Conservation (phyloP, 2,113 vertebrate genomes). For the Rhizomys pruinosus region DNA sequence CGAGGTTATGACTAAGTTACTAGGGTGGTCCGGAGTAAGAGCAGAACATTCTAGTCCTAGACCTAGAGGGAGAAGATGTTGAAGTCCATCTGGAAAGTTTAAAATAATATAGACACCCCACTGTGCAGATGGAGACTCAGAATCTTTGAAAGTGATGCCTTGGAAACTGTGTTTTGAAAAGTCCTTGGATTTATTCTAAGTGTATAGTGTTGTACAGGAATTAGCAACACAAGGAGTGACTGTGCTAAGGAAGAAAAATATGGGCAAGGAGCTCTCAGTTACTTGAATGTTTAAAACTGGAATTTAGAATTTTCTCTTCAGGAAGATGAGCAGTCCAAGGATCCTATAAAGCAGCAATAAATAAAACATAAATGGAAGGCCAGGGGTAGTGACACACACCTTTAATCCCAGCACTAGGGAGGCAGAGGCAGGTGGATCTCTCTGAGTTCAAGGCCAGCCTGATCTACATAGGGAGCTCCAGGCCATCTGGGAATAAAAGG, state of each 20-base stretch:
- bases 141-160: background rate
- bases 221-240: background rate
- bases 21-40: too few species aligned
- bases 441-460: too few species aligned
- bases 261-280: background rate
- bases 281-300: background rate
- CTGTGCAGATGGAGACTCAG: background rate
- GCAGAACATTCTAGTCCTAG: too few species aligned
- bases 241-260: background rate
- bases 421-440: too few species aligned
- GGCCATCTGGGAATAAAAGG: too few species aligned
- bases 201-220: background rate
- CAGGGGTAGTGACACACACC: too few species aligned
- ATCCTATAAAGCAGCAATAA: background rate
- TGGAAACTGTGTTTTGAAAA: slow-evolving; percentile 8
- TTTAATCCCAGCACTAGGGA: too few species aligned
- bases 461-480: too few species aligned
- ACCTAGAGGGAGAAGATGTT: too few species aligned
- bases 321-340: background rate
- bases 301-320: background rate
- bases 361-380: background rate
- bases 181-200: background rate
- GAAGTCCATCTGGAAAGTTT: background rate
- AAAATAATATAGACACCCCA: background rate
- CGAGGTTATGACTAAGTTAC: too few species aligned